These are phyloP conservation scores for Ptychodera flava DNA, from an alignment of 35 echinoderm and acorn worm species.

Conservation along the genomic window DNA sequence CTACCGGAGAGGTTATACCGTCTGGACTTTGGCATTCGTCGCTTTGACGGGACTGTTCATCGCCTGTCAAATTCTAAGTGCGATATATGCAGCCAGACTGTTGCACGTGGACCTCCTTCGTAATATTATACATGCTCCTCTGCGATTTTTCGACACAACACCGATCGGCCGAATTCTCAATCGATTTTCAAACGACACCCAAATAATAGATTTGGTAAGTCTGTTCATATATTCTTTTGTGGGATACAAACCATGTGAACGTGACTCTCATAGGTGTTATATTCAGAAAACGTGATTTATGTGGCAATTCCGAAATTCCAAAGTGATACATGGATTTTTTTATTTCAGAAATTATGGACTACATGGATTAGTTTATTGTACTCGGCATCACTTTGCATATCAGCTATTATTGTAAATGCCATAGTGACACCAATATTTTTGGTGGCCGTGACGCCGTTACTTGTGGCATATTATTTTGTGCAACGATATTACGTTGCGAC, in stretches of 20 bases:
- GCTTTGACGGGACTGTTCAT: too few species aligned
- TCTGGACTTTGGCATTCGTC: too few species aligned
- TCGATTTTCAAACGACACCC: too few species aligned
- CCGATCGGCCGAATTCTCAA: too few species aligned
- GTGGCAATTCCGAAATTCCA: not conserved
- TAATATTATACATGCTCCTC: constrained; percentile 52
- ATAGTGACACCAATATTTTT: constrained; percentile 50
- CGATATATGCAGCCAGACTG: constrained; percentile 17
- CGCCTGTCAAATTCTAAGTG: constrained; percentile 10
- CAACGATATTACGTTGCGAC: constrained; percentile 54
- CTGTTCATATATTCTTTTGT: too few species aligned
- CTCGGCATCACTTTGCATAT: constrained; percentile 6
- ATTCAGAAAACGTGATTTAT: too few species aligned
- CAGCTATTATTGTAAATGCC: constrained; percentile 38
- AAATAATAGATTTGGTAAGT: too few species aligned
- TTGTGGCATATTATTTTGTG: constrained; percentile 30
- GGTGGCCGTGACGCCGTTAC: constrained; percentile 26
- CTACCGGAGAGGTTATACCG: too few species aligned
- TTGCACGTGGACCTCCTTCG: constrained; percentile 34
- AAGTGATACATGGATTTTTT: constrained; percentile 47
- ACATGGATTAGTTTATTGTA: constrained; percentile 31
- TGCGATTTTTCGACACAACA: too few species aligned
- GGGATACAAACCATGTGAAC: too few species aligned
- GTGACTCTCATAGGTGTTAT: too few species aligned
- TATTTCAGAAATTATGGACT: constrained; percentile 16